Base-by-base conservation (phyloP, 2,888 invertebrate species). In the Chrysolina americana region DNA sequence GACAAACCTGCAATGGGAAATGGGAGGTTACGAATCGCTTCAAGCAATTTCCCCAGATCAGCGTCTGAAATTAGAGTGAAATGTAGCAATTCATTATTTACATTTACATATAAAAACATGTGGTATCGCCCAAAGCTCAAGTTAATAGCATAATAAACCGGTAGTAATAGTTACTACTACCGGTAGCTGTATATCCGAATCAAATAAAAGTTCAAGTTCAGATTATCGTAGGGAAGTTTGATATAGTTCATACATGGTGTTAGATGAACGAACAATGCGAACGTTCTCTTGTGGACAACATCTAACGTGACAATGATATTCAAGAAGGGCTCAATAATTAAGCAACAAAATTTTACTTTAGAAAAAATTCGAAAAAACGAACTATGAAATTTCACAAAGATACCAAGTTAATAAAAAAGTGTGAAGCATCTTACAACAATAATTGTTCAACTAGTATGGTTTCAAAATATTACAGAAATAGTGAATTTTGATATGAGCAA, bases 101-200 rank as follows among this genome's bases (percentile, higher is more conserved):
- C 59, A 59, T 59, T 59, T 59, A 59, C 59, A 59, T 59, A 59
- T 23, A 59, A 59, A 44, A 59, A 59, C 59, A 59, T 59, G 23
- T 59, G 59, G 59, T 28, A 59, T 59, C 21, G 59, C 59, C 59
- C 59, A 59, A 59, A 59, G 59, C 59, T 23, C n/a, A 5, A 28
- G 0, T 59, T 59, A 23, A 59, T 59, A 15, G 28, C 15, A 59
- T 59, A 59, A 59, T 59, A 59, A 59, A 59, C 23, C 59, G 59
- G 59, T 59, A 59, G 59, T 59, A 59, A 59, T 59, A 15, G n/a
- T 23, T 59, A 59, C 28, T 13, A 59, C 59, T 59, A 59, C 28
- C 59, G 59, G 59, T 59, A 59, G 59, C 28, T 59, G 59, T 23
- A 59, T n/a, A 59, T 23, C 23, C 13, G 8, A 59, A 23, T 21